Conservation (phyloP, 92 coral and sea anemone genomes). For the Porites cylindrica region DNA sequence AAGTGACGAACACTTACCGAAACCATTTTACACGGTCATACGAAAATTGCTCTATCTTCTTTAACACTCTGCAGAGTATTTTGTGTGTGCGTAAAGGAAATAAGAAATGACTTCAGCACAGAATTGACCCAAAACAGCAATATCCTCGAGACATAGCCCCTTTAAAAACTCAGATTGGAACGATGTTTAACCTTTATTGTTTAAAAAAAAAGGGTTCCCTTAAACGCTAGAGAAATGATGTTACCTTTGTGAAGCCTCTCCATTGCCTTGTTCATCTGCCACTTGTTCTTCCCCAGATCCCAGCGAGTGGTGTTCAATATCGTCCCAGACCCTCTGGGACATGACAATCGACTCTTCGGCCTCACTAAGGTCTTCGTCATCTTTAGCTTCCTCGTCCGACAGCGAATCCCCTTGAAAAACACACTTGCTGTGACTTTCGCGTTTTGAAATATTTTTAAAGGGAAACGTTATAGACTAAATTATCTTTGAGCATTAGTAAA, state of each 20-base stretch:
- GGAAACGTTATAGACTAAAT: not conserved
- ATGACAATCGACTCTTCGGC: constrained; percentile 87
- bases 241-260: constrained; percentile 23
- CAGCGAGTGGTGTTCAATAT: constrained; percentile 62
- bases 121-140: too few relatives aligned
- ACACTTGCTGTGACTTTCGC: not conserved
- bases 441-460: not conserved
- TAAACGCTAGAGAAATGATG: too few relatives aligned
- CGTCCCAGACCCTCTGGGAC: constrained; percentile 99
- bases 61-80: too few relatives aligned
- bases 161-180: too few relatives aligned
- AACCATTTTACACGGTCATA: too few relatives aligned
- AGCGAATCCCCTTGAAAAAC: constrained; percentile 45
- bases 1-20: too few relatives aligned
- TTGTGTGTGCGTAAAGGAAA: too few relatives aligned
- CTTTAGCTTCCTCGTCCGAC: constrained; percentile 53
- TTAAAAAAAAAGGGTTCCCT: not conserved
- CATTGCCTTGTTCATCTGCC: constrained; percentile 12
- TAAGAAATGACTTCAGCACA: too few relatives aligned
- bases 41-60: too few relatives aligned
- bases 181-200: too few relatives aligned
- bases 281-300: constrained; percentile 42
- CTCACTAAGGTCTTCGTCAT: constrained; percentile 55
- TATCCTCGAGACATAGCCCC: too few relatives aligned
- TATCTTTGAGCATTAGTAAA: too few relatives aligned